Evolutionary conservation across 1,140 invertebrate genomes (phyloP), one percentile per base, ranked within the genome.

Genomic region (Leguminivora glycinivorella): DNA sequence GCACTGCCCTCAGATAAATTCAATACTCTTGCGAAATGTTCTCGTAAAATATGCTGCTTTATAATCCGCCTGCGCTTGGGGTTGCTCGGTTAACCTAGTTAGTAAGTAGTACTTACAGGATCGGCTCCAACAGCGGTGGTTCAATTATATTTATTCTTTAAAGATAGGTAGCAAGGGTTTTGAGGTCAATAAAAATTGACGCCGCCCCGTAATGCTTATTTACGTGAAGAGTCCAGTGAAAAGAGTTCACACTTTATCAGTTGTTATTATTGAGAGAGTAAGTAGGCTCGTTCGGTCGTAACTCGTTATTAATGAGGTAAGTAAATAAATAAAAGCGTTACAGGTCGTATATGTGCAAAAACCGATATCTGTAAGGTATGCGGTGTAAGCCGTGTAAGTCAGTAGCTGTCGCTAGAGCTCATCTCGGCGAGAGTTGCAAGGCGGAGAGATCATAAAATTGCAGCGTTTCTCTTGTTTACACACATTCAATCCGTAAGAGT

Each of bases 1-100:
- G 77, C 76, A 75, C 79, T 79, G 83, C 83, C 79, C 84, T 85
- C 83, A 79, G 79, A 82, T 83, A 88, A 87, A 90, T 87, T 84
- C 84, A 88, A 89, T 84, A 83, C 84, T 84, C 78, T 89, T 90
- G 84, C 86, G 87, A 89, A 88, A 90, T 85, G 87, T 87, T 85
- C 86, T 87, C 84, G 83, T 82, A 81, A 78, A 86, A 88, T 82
- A 84, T 88, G 86, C 87, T 87, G 75, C 19, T 63, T 63, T 63
- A 63, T 29, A 31, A 63, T n/a, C 58, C 58, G 58, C 58, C 58
- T n/a, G 58, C n/a, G 58, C 58, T 63, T 63, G 58, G 58, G 58
- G 29, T 63, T 63, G 58, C 58, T 63, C 58, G 58, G 26, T 63
- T 31, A 63, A 63, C 58, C 26, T 63, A 63, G 56, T 60, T 60